Evolutionary conservation across 2,797 vertebrate genomes (phyloP), one percentile per base, ranked within the genome.

Genomic region (Epinephelus awoara): DNA sequence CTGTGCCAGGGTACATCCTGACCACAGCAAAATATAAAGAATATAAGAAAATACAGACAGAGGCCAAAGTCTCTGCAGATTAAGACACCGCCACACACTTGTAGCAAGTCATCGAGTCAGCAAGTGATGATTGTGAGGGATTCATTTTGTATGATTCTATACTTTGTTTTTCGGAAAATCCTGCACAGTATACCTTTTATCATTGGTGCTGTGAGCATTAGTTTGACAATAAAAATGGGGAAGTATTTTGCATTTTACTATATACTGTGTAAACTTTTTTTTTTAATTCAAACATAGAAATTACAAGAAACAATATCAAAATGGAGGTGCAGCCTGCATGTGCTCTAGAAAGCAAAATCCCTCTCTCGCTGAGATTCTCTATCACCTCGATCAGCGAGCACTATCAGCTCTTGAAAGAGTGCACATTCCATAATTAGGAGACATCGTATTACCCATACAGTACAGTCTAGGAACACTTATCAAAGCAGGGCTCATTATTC

Each of bases 401-500:
- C 85, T 61, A 90, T 91, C 83, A 88, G 89, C 84, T 85, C 89
- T 88, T 63, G 63, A 89, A 86, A 88, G 88, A 50, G 78, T 62
- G 71, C 62, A 51, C 67, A 52, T 74, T 83, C 76, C 76, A 68
- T 90, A 89, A 92, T 92, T 92, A 89, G 86, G 73, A 88, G 83
- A 87, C 90, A 69, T 82, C 23, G 64, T 69, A 76, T 85, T 72
- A 88, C 84, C 90, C 82, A 73, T 80, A 86, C 80, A 79, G 88
- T 92, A 88, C 76, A 93, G 91, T 88, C 85, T 56, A 91, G 87
- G 84, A 91, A 85, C 90, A 92, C 88, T 90, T 92, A 89, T 93
- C 92, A 92, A 91, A 93, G 91, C 84, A 23, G 54, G 80, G 75
- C 85, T 93, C 91, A 92, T 93, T 93, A 93, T 93, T 91, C 88